phyloP scores from a whole-genome alignment of 1,140 invertebrate genomes.

The Trichomalopsis sarcophagae region DNA sequence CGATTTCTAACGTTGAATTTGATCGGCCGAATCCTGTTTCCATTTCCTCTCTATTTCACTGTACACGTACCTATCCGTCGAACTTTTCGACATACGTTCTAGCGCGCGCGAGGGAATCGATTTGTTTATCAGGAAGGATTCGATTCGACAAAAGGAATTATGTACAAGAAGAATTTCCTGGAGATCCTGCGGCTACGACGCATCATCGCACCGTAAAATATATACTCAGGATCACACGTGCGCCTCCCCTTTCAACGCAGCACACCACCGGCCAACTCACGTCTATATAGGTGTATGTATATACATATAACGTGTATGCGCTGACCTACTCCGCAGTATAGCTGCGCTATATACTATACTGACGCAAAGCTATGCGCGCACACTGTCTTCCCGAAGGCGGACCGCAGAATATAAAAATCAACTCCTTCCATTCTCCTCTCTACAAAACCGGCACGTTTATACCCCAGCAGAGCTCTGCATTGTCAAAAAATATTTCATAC shows the following conservation, averaged over 20 bases:
- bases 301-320: not conserved
- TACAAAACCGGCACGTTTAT: not conserved
- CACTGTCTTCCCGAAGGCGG: not conserved
- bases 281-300: not conserved
- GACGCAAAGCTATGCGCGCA: not conserved
- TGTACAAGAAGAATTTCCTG: no score
- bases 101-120: not conserved
- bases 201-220: not conserved
- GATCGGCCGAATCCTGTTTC: not conserved
- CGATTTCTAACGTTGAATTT: not conserved
- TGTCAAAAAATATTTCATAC: constrained; percentile 32
- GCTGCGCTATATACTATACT: not conserved
- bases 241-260: not conserved
- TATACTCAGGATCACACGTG: not conserved
- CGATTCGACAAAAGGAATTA: no score
- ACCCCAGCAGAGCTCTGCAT: not conserved
- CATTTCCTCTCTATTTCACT: not conserved
- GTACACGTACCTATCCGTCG: not conserved
- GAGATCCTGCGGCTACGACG: no score
- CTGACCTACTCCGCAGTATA: not conserved
- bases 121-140: not conserved
- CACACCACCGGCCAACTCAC: not conserved
- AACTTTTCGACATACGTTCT: not conserved
- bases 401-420: constrained; percentile 32
- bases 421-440: not conserved